Base-by-base conservation (phyloP, 1,140 invertebrate genomes). In the Eufriesea mexicana region DNA sequence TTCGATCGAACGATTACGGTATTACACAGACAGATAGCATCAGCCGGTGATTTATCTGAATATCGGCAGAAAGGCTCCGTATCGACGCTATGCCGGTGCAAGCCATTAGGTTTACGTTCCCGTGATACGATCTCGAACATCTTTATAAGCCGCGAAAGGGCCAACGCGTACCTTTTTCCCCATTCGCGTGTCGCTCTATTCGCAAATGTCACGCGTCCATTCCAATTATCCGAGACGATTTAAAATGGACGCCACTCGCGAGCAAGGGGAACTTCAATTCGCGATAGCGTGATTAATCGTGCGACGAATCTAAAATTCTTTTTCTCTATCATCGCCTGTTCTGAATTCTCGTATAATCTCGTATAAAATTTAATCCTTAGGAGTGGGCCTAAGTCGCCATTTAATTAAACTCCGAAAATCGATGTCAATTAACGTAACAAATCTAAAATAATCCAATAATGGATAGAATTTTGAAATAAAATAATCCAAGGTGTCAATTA, bases 121-220 rank as follows among this genome's bases (percentile, higher is more conserved):
- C 42, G 67, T 75, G 91, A 91, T 91, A 91, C 57, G 59, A 91
- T 91, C 89, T 89, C 49, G 68, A 84, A 90, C 84, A 77, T 88
- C 89, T 92, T 85, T 89, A 91, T 91, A 80, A 73, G 54, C 77
- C 71, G 47, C 61, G 55, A 75, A 85, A 87, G 79, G 83, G 66
- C 73, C 73, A 72, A 67, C 73, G 16, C 5, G 72, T 23, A 75
- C 68, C 57, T 73, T 89, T 62, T 57, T 45, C 20, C 2, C 47
- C 61, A 49, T 67, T 35, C 68, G 9, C 6, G 23, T 25, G 18
- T 23, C 20, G 76, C n/a, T 64, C 57, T 45, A 59, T 55, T 23
- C 18, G 54, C 23, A 20, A 79, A 82, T 51, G 59, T 45, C 71
- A 45, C 74, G 66, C 57, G 83, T 70, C 64, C n/a, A 2, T 54